Conservation (phyloP, 2,888 invertebrate species). For the Physocephala rufipes region DNA sequence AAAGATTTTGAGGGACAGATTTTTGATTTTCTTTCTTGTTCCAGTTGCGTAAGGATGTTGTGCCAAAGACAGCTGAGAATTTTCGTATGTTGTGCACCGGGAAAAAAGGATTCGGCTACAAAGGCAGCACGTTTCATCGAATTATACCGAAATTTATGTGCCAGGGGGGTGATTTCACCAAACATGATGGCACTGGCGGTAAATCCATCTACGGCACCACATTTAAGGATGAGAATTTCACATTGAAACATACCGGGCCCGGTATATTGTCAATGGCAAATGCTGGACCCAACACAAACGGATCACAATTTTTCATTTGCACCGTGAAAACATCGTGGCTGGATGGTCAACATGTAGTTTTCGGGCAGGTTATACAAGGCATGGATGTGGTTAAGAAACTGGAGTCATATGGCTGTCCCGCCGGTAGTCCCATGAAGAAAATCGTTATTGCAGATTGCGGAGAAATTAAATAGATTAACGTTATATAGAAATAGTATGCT, state of each 20-base stretch:
- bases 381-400: conserved; percentile 88
- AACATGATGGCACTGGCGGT: conserved; percentile 92
- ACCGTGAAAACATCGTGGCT: conserved; percentile 90
- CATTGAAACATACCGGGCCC: conserved; percentile 87
- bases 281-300: conserved; percentile 92
- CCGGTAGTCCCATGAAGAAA: conserved; percentile 82
- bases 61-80: conserved; percentile 85
- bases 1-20: too few species aligned
- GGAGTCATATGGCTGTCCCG: conserved; percentile 79
- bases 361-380: conserved; percentile 87
- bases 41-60: conserved; percentile 49
- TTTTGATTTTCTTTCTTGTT: conserved; percentile 2
- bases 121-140: conserved; percentile 89
- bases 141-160: conserved; percentile 97
- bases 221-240: conserved; percentile 95
- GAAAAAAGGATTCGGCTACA: conserved; percentile 90
- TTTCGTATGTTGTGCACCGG: conserved; percentile 94
- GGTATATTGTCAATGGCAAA: conserved; percentile 95
- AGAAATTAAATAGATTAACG: conserved; percentile 69
- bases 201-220: conserved; percentile 95
- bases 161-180: conserved; percentile 92
- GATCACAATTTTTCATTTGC: conserved; percentile 94
- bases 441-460: conserved; percentile 82
- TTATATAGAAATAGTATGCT: too few species aligned
- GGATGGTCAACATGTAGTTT: conserved; percentile 91